These are phyloP conservation scores for Phallusia fumigata DNA, from an alignment of 23 tunicate species.

Conservation along the genomic window DNA sequence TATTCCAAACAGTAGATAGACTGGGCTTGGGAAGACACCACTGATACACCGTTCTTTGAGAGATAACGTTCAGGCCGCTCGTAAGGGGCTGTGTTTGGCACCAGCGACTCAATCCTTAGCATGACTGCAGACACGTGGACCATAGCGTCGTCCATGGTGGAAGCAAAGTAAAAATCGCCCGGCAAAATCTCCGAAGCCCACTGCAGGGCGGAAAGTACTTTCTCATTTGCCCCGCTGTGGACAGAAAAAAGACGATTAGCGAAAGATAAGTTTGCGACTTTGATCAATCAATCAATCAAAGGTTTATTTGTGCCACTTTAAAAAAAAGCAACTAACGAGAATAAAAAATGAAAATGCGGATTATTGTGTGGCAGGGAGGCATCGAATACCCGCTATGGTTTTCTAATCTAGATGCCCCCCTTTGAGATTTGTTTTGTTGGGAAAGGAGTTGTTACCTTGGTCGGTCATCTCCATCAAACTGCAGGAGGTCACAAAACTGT, in stretches of 20 bases:
- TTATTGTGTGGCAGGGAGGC: no score
- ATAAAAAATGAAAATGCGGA: no score
- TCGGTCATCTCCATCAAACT: slow-evolving; percentile 44
- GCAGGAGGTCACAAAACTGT: slow-evolving; percentile 50
- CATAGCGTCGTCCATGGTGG: slow-evolving; percentile 43
- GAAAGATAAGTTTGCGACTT: no score
- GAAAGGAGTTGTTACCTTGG: slow-evolving; percentile 14
- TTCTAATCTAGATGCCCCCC: no score
- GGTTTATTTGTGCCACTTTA: no score
- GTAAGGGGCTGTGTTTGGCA: slow-evolving; percentile 19
- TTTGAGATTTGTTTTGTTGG: no score
- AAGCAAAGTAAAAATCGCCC: slow-evolving; percentile 48
- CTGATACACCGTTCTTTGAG: slow-evolving; percentile 25
- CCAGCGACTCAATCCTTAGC: slow-evolving; percentile 10
- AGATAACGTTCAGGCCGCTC: not conserved
- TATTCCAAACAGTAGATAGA: slow-evolving; percentile 36
- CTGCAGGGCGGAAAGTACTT: slow-evolving; percentile 34
- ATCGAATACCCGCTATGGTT: no score
- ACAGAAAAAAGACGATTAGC: not conserved
- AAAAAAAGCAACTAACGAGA: no score
- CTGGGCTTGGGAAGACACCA: slow-evolving; percentile 41
- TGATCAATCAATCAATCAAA: no score
- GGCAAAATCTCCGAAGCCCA: slow-evolving; percentile 58
- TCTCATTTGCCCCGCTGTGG: slow-evolving; percentile 22
- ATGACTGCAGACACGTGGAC: slow-evolving; percentile 32